Conservation (phyloP, 2,888 invertebrate species). For the Sminthurides aquaticus region DNA sequence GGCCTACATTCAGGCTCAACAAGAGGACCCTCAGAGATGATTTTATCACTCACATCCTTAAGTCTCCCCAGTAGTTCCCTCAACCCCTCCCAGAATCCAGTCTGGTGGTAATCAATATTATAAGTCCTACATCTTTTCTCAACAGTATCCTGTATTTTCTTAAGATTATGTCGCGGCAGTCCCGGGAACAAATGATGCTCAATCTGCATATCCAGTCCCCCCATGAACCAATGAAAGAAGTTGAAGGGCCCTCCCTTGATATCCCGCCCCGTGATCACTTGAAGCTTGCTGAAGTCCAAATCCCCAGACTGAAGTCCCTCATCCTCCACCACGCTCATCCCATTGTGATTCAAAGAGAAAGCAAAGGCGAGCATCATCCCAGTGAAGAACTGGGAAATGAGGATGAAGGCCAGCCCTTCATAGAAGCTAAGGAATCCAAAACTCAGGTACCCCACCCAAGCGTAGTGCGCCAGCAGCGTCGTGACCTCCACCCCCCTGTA, state of each 20-base stretch:
- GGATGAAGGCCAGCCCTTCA: constrained; percentile 12
- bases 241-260: constrained; percentile 13
- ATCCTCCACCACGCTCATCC: constrained; percentile 14
- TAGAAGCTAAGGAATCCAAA: constrained; percentile 13
- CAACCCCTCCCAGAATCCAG: constrained; percentile 18
- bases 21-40: too few species aligned
- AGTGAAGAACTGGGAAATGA: constrained; percentile 12
- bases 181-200: constrained; percentile 13
- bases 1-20: background rate
- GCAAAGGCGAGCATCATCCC: constrained; percentile 16
- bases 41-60: constrained; percentile 7
- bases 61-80: constrained; percentile 3
- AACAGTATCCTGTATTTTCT: constrained; percentile 14
- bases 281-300: constrained; percentile 15
- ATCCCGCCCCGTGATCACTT: constrained; percentile 16
- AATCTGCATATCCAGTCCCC: constrained; percentile 17
- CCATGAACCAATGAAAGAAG: constrained; percentile 17
- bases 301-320: background rate
- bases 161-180: constrained; percentile 12
- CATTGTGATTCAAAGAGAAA: constrained; percentile 15
- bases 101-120: constrained; percentile 12
- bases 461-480: constrained; percentile 11
- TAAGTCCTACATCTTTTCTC: constrained; percentile 4
- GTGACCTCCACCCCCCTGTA: constrained; percentile 2
- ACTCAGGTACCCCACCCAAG: constrained; percentile 11